A percentile compares a stretch with the other conserved stretches of the same genome.
These are phyloP conservation scores for Guaruba guarouba DNA, from an alignment of 2,113 vertebrate species.

Conservation along the genomic window DNA sequence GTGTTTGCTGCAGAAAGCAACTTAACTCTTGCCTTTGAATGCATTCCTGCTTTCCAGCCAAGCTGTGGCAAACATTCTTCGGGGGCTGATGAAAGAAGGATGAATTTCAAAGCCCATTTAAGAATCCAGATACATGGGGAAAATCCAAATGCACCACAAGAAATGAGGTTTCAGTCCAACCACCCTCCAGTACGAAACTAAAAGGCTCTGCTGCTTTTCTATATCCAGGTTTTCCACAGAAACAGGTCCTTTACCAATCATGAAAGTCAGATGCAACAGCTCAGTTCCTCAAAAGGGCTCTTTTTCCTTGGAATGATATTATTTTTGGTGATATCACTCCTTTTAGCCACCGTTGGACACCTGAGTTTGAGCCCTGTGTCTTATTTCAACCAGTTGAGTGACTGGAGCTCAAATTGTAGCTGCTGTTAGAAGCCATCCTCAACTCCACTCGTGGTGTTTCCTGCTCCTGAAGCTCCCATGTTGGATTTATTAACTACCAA, in stretches of 20 bases:
- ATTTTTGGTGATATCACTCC: background rate
- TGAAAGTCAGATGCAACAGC: accelerated
- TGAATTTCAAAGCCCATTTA: background rate
- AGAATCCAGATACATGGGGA: accelerated
- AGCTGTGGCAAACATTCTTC: background rate
- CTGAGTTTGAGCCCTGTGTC: background rate
- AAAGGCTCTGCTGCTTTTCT: background rate
- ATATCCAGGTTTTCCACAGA: background rate
- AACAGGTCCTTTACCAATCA: background rate
- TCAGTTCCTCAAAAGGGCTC: background rate
- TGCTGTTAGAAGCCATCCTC: background rate
- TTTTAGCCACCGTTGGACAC: background rate
- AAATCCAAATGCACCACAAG: background rate
- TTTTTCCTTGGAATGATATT: background rate
- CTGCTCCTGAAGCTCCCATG: background rate
- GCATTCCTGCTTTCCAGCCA: accelerated
- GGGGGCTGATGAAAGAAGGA: background rate
- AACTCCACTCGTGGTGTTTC: background rate
- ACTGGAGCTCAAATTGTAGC: background rate
- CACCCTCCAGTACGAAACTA: accelerated
- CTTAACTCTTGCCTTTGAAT: background rate
- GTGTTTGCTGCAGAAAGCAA: accelerated
- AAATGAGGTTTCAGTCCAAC: background rate
- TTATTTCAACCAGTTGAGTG: background rate
- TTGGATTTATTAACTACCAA: background rate